Evolutionary conservation across 2,888 invertebrate genomes (phyloP).

Genomic region (Agonopterix heracliana): DNA sequence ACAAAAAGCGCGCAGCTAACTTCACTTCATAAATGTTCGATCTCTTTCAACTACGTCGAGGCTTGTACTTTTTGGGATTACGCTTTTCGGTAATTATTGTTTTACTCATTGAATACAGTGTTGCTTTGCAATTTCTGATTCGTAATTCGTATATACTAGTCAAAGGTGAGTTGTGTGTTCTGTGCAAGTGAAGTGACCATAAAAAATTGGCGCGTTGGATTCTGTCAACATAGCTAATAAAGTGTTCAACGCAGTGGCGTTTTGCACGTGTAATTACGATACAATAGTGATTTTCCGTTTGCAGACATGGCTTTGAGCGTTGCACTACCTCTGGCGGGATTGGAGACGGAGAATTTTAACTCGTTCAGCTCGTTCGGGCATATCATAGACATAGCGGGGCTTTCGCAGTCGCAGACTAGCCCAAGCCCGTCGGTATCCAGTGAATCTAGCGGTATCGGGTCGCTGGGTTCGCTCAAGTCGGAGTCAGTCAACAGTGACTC

Average conservation of each 20-base stretch:
- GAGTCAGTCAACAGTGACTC: conserved; percentile 69
- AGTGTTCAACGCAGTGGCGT: conserved; percentile 51
- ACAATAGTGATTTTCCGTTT: conserved; percentile 50
- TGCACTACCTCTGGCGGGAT: conserved; percentile 75
- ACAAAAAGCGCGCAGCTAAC: conserved; percentile 55
- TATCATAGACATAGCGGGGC: conserved; percentile 71
- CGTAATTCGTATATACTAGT: conserved; percentile 29
- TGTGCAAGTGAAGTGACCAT: conserved; percentile 32
- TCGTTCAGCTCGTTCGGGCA: conserved; percentile 65
- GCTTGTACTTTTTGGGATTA: conserved; percentile 67
- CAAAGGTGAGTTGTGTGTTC: conserved; percentile 33
- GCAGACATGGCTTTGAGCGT: conserved; percentile 78
- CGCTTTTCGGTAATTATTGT: conserved; percentile 71
- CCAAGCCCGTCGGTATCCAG: conserved; percentile 76
- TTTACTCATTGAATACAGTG: conserved; percentile 40
- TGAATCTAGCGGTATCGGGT: conserved; percentile 79
- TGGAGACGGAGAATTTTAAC: conserved; percentile 73
- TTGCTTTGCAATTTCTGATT: conserved; percentile 25
- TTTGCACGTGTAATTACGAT: conserved; percentile 67
- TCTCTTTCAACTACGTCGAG: conserved; percentile 69
- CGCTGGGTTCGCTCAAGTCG: conserved; percentile 71
- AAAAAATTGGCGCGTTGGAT: conserved; percentile 66
- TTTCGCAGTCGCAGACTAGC: conserved; percentile 67
- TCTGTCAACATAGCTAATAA: conserved; percentile 65
- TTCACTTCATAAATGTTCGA: conserved; percentile 72